Evolutionary conservation across 2,797 vertebrate species (phyloP).

Genomic region (Anguilla marmorata): DNA sequence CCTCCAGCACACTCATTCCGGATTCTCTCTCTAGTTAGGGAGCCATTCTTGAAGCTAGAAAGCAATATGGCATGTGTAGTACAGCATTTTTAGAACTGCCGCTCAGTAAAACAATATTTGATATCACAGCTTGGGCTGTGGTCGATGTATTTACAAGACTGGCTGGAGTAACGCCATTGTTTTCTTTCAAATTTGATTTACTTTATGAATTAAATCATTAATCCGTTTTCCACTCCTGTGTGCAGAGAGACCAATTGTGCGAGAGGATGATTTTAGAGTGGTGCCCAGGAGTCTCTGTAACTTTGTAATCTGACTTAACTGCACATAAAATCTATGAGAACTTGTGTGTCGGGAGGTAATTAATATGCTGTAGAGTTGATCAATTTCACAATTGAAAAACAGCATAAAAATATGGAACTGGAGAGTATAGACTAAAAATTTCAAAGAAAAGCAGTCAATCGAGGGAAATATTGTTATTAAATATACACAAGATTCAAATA

Average conservation of each 20-base stretch:
- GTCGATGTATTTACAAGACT: not conserved
- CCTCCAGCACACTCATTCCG: slow-evolving; percentile 75
- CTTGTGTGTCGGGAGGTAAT: not conserved
- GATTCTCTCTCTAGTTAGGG: slow-evolving; percentile 87
- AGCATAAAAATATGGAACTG: not conserved
- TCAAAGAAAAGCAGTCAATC: too few relatives aligned
- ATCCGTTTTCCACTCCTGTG: not conserved
- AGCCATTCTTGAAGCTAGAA: slow-evolving; percentile 93
- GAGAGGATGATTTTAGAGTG: not conserved
- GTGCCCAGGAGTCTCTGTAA: not conserved
- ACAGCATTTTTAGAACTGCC: not conserved
- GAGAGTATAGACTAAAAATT: too few relatives aligned
- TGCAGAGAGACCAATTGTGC: not conserved
- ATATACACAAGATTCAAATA: too few relatives aligned
- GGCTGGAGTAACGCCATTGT: not conserved
- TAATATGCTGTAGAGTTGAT: not conserved
- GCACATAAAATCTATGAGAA: not conserved
- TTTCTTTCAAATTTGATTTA: not conserved
- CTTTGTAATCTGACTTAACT: not conserved
- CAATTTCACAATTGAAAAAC: not conserved
- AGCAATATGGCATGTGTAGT: slow-evolving; percentile 18
- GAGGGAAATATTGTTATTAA: too few relatives aligned
- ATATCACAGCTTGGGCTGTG: not conserved
- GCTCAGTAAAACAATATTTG: not conserved
- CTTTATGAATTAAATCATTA: not conserved